Evolutionary conservation across 2,113 vertebrate genomes (phyloP).

Genomic region (Anarrhichthys ocellatus): DNA sequence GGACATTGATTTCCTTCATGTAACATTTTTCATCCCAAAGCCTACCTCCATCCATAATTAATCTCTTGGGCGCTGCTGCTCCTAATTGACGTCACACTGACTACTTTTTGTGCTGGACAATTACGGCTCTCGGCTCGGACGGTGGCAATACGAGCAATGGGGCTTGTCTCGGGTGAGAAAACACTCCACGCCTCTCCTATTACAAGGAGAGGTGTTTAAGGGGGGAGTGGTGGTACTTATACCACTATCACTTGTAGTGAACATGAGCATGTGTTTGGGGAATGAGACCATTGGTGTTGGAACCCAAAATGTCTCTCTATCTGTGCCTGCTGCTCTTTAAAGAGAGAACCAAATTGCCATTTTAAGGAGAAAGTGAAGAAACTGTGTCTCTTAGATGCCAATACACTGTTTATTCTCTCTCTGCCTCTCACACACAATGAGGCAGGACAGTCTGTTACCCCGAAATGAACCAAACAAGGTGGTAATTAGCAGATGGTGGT

Average conservation of each 20-base stretch:
- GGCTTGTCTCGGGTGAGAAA: constrained; percentile 12
- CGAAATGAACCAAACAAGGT: constrained; percentile 59
- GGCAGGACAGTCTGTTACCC: constrained; percentile 27
- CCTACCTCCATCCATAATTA: constrained; percentile 41
- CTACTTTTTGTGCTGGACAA: constrained; percentile 9
- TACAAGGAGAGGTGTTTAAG: neutral
- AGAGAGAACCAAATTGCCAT: constrained; percentile 6
- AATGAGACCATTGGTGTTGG: neutral
- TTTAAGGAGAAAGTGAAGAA: constrained; percentile 14
- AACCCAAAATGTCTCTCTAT: neutral
- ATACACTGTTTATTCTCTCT: constrained; percentile 32
- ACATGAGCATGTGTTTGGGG: neutral
- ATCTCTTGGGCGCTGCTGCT: constrained; percentile 50
- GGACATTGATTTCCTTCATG: constrained; percentile 48
- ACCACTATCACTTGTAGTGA: neutral
- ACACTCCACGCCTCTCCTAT: neutral
- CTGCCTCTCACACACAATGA: constrained; percentile 40
- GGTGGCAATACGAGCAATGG: neutral
- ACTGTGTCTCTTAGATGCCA: neutral
- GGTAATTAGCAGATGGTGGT: constrained; percentile 73
- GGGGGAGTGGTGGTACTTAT: neutral
- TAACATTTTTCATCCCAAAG: constrained; percentile 60
- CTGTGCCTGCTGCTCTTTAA: neutral
- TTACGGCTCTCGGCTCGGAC: constrained; percentile 35
- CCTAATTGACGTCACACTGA: constrained; percentile 57